These are phyloP conservation scores for Myripristis jacobus DNA, from an alignment of 2,797 vertebrate species.

Conservation along the genomic window DNA sequence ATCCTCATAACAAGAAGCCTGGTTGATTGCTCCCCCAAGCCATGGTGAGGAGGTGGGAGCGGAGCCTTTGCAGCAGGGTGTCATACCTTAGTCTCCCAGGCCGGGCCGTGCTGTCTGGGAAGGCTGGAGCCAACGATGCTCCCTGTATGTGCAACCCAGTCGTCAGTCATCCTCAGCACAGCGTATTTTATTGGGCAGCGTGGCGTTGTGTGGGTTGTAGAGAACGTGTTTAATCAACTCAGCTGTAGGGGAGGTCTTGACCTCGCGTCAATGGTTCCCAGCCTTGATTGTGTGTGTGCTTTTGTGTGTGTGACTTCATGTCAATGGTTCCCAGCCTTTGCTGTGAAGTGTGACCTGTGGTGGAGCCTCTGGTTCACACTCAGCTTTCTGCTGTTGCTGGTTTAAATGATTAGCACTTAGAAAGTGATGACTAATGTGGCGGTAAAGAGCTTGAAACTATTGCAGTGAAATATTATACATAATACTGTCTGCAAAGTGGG, in stretches of 20 bases:
- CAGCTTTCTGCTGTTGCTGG: conserved; percentile 54
- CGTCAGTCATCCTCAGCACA: conserved; percentile 51
- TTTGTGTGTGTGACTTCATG: conserved; percentile 22
- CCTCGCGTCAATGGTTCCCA: conserved; percentile 64
- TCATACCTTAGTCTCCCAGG: conserved; percentile 35
- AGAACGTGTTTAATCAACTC: conserved; percentile 72
- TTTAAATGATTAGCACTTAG: conserved; percentile 66
- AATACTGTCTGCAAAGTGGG: conserved; percentile 19
- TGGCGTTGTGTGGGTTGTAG: conserved; percentile 60
- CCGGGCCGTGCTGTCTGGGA: conserved; percentile 33
- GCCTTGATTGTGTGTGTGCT: conserved; percentile 36
- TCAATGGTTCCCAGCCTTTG: conserved; percentile 65
- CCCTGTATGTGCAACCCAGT: conserved; percentile 48
- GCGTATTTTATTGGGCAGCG: conserved; percentile 65
- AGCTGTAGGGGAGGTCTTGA: conserved; percentile 71
- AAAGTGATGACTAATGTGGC: conserved; percentile 69
- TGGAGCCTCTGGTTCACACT: conserved; percentile 69
- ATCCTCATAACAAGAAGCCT: conserved; percentile 56
- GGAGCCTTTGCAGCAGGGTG: conserved; percentile 46
- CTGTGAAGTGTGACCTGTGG: conserved; percentile 70
- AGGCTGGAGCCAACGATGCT: conserved; percentile 62
- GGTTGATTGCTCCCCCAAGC: conserved; percentile 59
- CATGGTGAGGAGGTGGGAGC: conserved; percentile 58
- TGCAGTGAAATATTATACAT: conserved; percentile 38
- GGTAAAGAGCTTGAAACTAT: conserved; percentile 50